Evolutionary conservation across 2,888 invertebrate genomes (phyloP), one percentile per base, ranked within the genome.

Genomic region (Synergus itoensis): DNA sequence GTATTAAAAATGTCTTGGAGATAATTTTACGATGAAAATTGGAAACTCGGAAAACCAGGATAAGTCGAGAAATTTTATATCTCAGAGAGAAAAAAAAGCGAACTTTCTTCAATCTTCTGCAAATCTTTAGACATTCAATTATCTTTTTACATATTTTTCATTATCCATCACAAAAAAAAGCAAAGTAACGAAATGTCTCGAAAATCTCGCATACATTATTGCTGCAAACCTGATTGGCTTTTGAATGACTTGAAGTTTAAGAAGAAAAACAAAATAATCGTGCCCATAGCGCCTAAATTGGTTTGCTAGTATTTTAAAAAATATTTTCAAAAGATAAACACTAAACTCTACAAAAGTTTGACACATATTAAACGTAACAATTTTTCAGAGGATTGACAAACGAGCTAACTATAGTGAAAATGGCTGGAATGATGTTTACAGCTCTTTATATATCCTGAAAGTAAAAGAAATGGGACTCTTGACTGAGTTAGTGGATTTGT

Each of bases 401-500:
- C 9, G 28, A 14, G 7, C 7, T 14, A 4, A 28, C 4, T 28
- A 14, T 16, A 48, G 48, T 12, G 16, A 21, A 21, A 45, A 45
- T 45, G 28, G 28, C 21, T 21, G 16, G 16, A 48, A 48, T 45
- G 48, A 45, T 45, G 45, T 28, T 48, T n/a, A 28, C 0, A 14
- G 3, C 28, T 69, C 28, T 69, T 69, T 48, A 48, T 69, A 28
- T 21, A 28, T 45, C 28, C 45, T 69, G 43, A 21, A 45, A 69
- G 21, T 9, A 45, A 16, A 69, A 21, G 28, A 45, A 45, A 28
- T 21, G 14, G 45, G 69, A 69, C 43, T 69, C 69, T 69, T 43
- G 14, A 45, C 69, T 69, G 21, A 69, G n/a, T 48, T 69, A 69
- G 69, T 69, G 36, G 48, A 69, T 69, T 69, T 69, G 69, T 48